These are phyloP conservation scores for Gerris buenoi DNA, from an alignment of 1,140 invertebrate species.

Conservation along the genomic window DNA sequence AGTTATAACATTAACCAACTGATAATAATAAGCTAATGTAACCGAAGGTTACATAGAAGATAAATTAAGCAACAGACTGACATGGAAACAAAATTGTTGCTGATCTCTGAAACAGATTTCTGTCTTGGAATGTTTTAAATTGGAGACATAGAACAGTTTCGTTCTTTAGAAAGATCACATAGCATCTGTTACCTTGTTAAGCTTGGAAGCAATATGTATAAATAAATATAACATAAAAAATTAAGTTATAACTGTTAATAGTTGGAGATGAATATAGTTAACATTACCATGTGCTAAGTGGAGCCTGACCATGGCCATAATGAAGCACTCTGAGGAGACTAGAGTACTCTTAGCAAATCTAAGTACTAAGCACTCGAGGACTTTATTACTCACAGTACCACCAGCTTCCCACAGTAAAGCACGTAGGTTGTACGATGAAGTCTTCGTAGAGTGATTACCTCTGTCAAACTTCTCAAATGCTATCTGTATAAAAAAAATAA, in stretches of 20 bases:
- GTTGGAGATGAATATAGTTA: no score
- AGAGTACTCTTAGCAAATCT: constrained; percentile 45
- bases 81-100: no score
- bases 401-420: constrained; percentile 50
- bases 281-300: constrained; percentile 54
- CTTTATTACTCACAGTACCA: constrained; percentile 54
- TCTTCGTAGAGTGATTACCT: constrained; percentile 37
- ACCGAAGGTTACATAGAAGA: no score
- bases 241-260: no score
- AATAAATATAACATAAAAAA: constrained; percentile 4
- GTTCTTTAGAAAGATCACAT: no score
- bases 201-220: not conserved
- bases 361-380: constrained; percentile 52
- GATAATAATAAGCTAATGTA: no score
- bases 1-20: no score
- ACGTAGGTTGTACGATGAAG: constrained; percentile 46
- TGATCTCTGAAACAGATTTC: no score
- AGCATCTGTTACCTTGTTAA: no score
- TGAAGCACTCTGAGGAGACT: constrained; percentile 44
- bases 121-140: no score
- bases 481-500: constrained; percentile 29
- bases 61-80: no score
- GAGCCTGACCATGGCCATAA: constrained; percentile 50
- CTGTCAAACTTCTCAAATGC: constrained; percentile 45
- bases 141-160: no score